Base-by-base conservation (phyloP, 2,888 invertebrate species). In the Alcis repandata region DNA sequence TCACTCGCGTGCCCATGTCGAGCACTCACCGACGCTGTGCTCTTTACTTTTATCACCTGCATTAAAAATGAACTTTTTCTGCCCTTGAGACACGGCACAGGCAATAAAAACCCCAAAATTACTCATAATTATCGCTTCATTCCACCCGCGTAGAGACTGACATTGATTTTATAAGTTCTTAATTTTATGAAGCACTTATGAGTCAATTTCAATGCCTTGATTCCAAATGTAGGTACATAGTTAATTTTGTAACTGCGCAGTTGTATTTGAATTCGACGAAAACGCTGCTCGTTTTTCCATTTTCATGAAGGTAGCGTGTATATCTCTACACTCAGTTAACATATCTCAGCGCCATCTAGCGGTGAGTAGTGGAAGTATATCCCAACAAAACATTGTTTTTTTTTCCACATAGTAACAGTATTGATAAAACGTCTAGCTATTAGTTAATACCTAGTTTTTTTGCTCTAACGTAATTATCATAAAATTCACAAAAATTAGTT, bases 291-390 rank as follows among this genome's bases (percentile, higher is more conserved):
- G 17, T 20, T 33, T 45, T 38, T 51, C 15, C 10, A 20, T 45
- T 59, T 56, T 59, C 36, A 43, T 56, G 49, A 40, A 32, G 15
- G 41, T 61, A 27, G 27, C 27, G 13, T 17, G 7, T 19, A 7
- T 52, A 19, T 17, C 1, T 10, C n/a, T 11, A 17, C 2, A 13
- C 33, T 36, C n/a, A n/a, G n/a, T n/a, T n/a, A n/a, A n/a, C n/a
- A n/a, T 13, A 15, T 40, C 8, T n/a, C 27, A 70, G 43, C 79
- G 86, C 83, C 86, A 89, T 86, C 91, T 90, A 69, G 68, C 41
- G 69, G 33, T 59, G 79, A 87, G 76, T 89, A 86, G 89, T 68
- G 9, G 8, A 76, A 85, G 71, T 72, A 70, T 22, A 17, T 48
- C 51, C 68, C 3, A 7, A 13, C 13, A 4, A 17, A 11, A 43